Evolutionary conservation across 2,113 vertebrate genomes (phyloP), one percentile per base, ranked within the genome.

Genomic region (Hyaena hyaena): DNA sequence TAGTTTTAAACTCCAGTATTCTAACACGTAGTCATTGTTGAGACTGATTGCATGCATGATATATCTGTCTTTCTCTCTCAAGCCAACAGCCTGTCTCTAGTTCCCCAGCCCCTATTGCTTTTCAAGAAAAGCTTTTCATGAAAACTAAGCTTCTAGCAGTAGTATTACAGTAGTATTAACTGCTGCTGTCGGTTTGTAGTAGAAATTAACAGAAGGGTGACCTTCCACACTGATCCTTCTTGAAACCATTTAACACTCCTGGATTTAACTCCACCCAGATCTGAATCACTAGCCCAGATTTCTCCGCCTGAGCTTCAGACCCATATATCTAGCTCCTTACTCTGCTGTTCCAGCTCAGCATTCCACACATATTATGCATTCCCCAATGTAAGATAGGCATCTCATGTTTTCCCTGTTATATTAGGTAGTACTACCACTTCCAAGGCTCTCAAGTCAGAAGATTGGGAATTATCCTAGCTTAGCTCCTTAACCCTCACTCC

Each of bases 31-130:
- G 23, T 95, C 58, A 88, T 4, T 92, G 1, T 83, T 96, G 88
- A 88, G 9, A 10, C 43, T 94, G n/a, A 68, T 66, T 82, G 61
- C 74, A 93, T 83, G n/a, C 43, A 94, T 90, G 21, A 96, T 76
- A 31, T 85, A 50, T 85, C 86, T 88, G 82, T 33, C 21, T 96
- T 96, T 89, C 82, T 93, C 76, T 93, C 48, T 90, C 76, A 94
- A 95, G 68, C 80, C 58, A 96, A 45, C 19, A 55, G 74, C 21
- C n/a, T 82, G 7, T 85, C 43, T 87, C 26, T 86, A 82, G 71
- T 90, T 96, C 17, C 28, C 65, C 43, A 81, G 66, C 35, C 35
- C 28, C 88, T 76, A 65, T 0, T 69, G 71, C 16, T 39, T 39
- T 39, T 39, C 39, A 39, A 39, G 48, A 45, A 95, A 14, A 87